Conservation (phyloP, 23 tunicate species). For the Ciona savignyi region DNA sequence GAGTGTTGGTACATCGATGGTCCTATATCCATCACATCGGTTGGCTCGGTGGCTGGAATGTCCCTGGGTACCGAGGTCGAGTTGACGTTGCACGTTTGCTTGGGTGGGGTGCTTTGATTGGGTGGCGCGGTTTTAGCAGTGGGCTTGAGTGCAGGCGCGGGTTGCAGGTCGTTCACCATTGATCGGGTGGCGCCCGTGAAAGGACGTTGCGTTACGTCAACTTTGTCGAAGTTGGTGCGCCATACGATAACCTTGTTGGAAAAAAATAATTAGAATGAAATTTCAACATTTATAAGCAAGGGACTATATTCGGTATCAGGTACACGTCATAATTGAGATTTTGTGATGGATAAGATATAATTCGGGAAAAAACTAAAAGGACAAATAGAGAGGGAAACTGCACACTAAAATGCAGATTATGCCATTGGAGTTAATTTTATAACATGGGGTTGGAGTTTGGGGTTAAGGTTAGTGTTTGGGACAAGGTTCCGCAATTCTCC, state of each 20-base stretch:
- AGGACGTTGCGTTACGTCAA: conserved; percentile 9
- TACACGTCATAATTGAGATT: no score
- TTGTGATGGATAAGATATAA: no score
- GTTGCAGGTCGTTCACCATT: not conserved
- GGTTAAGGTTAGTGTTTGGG: no score
- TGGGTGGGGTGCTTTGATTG: not conserved
- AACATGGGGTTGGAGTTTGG: no score
- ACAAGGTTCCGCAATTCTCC: no score
- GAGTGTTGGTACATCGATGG: conserved; percentile 59
- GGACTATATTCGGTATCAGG: no score
- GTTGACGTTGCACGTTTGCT: not conserved
- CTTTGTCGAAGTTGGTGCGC: conserved; percentile 83
- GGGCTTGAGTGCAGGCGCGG: conserved; percentile 2
- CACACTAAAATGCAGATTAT: not conserved
- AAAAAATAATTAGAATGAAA: no score
- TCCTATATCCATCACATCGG: conserved; percentile 35
- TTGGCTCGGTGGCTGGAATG: not conserved
- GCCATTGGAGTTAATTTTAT: no score
- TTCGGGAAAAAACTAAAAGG: not conserved
- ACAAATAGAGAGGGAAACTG: not conserved
- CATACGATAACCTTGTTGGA: no score
- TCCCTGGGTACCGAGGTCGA: conserved; percentile 2
- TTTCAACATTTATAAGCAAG: no score
- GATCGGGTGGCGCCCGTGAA: conserved; percentile 7
- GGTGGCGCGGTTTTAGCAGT: no score